Evolutionary conservation across 2,888 invertebrate genomes (phyloP).

Genomic region (Altica lythri): DNA sequence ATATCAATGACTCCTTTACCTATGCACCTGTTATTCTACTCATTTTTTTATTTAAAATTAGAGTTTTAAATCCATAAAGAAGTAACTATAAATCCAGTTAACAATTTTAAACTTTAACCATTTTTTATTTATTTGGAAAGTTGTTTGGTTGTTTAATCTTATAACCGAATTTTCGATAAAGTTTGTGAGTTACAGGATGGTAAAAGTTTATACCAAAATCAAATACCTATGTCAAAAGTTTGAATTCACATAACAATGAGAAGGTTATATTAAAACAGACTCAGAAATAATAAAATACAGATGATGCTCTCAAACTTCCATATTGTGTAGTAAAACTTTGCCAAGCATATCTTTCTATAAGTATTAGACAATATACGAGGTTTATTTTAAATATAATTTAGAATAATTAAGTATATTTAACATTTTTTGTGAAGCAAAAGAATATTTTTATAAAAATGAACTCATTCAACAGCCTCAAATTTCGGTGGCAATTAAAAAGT

Average conservation of each 20-base stretch:
- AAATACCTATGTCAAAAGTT: conserved; percentile 33
- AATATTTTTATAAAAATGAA: no score
- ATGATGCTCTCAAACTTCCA: conserved; percentile 32
- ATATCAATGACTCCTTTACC: no score
- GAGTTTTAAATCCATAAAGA: no score
- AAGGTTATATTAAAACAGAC: conserved; percentile 35
- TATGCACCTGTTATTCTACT: no score
- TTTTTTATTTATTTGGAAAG: conserved; percentile 2
- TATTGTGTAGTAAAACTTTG: conserved; percentile 23
- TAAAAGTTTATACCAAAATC: conserved; percentile 22
- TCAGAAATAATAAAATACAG: conserved; percentile 28
- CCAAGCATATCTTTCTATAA: no score
- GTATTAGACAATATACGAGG: no score
- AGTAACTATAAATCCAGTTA: no score
- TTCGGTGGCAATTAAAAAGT: conserved; percentile 31
- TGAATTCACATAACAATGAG: conserved; percentile 32
- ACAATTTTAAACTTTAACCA: neutral
- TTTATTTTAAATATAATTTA: no score
- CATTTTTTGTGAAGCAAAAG: no score
- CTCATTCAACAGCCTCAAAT: no score
- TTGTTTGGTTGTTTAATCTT: conserved; percentile 3
- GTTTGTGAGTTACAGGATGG: conserved; percentile 9
- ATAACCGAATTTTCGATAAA: conserved; percentile 2
- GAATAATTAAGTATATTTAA: no score
- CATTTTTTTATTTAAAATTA: no score